A percentile compares a stretch with the other conserved stretches of the same genome.
Conservation (phyloP, 2,888 invertebrate species). For the Pammene fasciana region DNA sequence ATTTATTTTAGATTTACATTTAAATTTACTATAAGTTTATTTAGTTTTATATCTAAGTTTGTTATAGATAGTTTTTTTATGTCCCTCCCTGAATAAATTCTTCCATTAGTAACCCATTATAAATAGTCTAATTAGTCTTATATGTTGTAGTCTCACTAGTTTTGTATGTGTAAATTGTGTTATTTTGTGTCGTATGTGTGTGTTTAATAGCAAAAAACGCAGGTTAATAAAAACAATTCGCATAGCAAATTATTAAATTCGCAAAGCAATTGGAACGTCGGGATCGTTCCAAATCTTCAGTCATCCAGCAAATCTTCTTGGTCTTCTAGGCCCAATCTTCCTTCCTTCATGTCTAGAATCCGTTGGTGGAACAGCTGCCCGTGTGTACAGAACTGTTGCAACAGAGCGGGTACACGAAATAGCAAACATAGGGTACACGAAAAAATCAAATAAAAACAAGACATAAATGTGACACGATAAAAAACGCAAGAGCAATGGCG, state of each 20-base stretch:
- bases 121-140: no score
- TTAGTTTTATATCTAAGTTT: no score
- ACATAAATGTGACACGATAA: no score
- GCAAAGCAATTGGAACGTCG: constrained; percentile 5
- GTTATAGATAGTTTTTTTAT: no score
- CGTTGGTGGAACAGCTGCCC: background rate
- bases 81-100: no score
- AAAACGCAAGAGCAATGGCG: background rate
- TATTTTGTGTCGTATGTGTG: no score
- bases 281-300: background rate
- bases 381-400: background rate
- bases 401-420: background rate
- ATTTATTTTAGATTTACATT: no score
- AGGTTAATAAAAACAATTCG: background rate
- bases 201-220: background rate
- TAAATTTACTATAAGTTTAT: no score
- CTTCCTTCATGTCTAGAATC: background rate
- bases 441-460: background rate
- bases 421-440: background rate
- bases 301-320: background rate
- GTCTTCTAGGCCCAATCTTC: background rate
- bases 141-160: no score
- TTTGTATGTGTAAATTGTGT: no score
- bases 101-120: no score
- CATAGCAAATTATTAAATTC: constrained; percentile 8